Evolutionary conservation across 2,888 invertebrate species (phyloP).

Genomic region (Apodemia mormo): DNA sequence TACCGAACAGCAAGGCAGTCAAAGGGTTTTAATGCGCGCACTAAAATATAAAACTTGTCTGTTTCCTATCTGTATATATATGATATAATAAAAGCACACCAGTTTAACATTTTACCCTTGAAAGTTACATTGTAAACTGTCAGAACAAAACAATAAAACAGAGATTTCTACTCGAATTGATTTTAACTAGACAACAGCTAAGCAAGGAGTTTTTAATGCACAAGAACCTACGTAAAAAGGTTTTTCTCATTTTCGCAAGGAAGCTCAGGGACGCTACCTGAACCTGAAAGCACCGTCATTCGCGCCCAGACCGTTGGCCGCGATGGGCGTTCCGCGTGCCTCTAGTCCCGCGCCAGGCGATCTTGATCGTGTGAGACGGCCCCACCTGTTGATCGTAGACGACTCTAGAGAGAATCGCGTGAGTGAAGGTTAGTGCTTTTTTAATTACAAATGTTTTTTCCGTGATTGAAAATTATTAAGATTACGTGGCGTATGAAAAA

Average conservation of each 20-base stretch:
- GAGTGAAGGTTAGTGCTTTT: conserved; percentile 62
- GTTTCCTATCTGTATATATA: no score
- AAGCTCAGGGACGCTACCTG: conserved; percentile 22
- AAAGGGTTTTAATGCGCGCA: no score
- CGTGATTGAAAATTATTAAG: conserved; percentile 1
- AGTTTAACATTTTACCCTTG: no score
- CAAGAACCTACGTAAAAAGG: neutral
- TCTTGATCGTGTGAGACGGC: conserved; percentile 59
- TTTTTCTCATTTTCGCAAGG: conserved; percentile 16
- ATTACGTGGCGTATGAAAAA: neutral
- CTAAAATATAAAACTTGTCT: no score
- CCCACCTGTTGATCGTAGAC: conserved; percentile 79
- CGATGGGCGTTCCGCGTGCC: conserved; percentile 71
- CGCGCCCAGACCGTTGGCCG: conserved; percentile 74
- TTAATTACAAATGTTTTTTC: conserved; percentile 10
- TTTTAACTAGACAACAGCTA: neutral
- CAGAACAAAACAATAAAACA: neutral
- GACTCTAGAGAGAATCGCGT: conserved; percentile 66
- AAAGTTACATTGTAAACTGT: no score
- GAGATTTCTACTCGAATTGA: neutral
- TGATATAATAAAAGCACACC: no score
- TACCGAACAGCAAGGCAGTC: no score
- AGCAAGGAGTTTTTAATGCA: conserved; percentile 5
- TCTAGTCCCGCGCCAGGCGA: conserved; percentile 61
- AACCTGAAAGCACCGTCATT: conserved; percentile 52